Conservation (phyloP, 2,888 invertebrate species). For the Cephus rjabovi region DNA sequence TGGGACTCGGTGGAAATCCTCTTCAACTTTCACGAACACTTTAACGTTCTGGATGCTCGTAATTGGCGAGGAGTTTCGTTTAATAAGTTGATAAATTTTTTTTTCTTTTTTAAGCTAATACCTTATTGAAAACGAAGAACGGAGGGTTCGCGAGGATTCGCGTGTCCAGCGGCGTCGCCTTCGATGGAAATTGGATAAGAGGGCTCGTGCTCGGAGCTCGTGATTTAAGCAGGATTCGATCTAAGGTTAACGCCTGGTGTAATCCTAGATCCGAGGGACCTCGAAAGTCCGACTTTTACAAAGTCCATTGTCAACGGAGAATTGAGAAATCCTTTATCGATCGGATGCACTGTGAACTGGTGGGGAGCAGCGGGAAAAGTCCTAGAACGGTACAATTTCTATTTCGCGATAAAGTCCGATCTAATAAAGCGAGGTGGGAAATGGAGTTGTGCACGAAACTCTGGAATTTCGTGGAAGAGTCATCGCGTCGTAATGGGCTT, state of each 20-base stretch:
- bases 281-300: neutral
- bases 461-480: neutral
- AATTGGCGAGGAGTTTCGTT: conserved; percentile 1
- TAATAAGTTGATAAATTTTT: conserved; percentile 36
- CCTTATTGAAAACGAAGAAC: conserved; percentile 31
- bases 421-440: neutral
- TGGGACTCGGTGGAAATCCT: conserved; percentile 39
- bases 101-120: conserved; percentile 33
- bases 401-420: neutral
- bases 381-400: neutral
- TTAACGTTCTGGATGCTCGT: conserved; percentile 17
- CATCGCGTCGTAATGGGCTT: neutral
- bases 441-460: neutral
- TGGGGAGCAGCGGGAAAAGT: neutral
- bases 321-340: neutral
- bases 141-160: neutral
- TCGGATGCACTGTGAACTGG: neutral
- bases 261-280: neutral
- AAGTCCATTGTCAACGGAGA: neutral
- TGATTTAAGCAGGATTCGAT: neutral
- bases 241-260: neutral
- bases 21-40: conserved; percentile 28
- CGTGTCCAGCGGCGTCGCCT: neutral
- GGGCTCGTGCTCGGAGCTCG: neutral
- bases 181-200: neutral